A percentile compares a stretch with the other conserved stretches of the same genome.
These are phyloP conservation scores for Darevskia nairensis DNA, from an alignment of 2,797 vertebrate species.

Conservation along the genomic window DNA sequence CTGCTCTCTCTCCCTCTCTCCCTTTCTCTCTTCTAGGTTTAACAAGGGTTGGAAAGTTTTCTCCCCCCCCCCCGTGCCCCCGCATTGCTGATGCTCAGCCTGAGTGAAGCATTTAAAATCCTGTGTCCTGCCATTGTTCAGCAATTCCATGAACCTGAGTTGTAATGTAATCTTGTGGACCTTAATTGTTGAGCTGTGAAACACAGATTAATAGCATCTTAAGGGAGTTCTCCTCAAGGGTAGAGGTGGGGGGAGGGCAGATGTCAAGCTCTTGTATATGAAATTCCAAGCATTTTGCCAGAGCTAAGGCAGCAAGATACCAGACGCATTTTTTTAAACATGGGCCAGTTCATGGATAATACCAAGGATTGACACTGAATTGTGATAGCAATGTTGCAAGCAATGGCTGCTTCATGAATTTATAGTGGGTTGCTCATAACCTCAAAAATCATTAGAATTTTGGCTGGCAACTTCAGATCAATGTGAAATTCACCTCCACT, in stretches of 20 bases:
- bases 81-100: slow-evolving; percentile 6
- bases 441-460: neutral
- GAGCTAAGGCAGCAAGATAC: slow-evolving; percentile 6
- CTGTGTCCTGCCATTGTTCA: slow-evolving; percentile 22
- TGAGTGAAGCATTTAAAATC: slow-evolving; percentile 34
- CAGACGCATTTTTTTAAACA: slow-evolving; percentile 3
- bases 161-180: neutral
- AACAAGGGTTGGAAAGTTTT: slow-evolving; percentile 58
- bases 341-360: neutral
- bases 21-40: slow-evolving; percentile 39
- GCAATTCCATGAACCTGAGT: neutral
- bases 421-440: neutral
- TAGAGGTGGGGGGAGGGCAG: neutral
- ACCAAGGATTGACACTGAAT: neutral
- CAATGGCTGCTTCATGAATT: neutral
- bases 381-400: neutral
- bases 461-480: neutral
- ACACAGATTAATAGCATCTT: neutral
- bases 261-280: slow-evolving; percentile 5
- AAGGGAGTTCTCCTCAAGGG: neutral
- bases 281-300: neutral
- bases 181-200: neutral
- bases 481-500: neutral
- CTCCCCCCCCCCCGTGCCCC: slow-evolving; percentile 16
- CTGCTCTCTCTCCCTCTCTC: neutral